Base-by-base conservation (phyloP, 1,140 invertebrate species). In the Hylaeus anthracinus region DNA sequence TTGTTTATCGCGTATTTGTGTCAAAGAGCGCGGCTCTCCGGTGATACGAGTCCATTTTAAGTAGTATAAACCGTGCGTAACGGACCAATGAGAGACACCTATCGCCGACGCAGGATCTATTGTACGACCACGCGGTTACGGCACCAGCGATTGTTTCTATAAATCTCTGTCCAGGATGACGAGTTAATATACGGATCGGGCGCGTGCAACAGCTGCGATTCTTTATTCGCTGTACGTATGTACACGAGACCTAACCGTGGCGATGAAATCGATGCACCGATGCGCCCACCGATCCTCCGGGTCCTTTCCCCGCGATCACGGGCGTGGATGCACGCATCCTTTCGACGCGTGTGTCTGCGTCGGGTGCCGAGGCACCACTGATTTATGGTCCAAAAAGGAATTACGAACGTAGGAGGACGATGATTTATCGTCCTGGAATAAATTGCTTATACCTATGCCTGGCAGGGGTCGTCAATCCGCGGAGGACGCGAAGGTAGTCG, bases 331-430 rank as follows among this genome's bases (percentile, higher is more conserved):
- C 65, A 58, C 60, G 10, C 77, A 10, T 55, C 12, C 15, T 8
- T 9, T 41, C 60, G 78, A 77, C 72, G 72, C 77, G 75, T 45
- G 61, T 77, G 82, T 60, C 64, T 64, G 45, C 65, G 75, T 66
- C 55, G 72, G 58, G 66, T 83, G 76, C 61, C 72, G 61, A 72
- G 60, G 72, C 63, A 55, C 71, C 37, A 63, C 86, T 90, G 89
- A 90, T 90, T 90, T 90, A 90, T 85, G 88, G 85, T 81, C 79
- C 78, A 83, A 89, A 90, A 90, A 89, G 89, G 88, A 90, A 89
- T 90, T 89, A 86, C 87, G 72, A 81, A 82, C 87, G 89, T 90
- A 85, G 89, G 88, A 88, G 89, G 87, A 90, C 87, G 86, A 90
- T 89, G 89, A 90, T 90, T 90, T 90, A 90, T 90, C 82, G 79